Evolutionary conservation across 2,113 vertebrate species (phyloP).

Genomic region (Panthera uncia): DNA sequence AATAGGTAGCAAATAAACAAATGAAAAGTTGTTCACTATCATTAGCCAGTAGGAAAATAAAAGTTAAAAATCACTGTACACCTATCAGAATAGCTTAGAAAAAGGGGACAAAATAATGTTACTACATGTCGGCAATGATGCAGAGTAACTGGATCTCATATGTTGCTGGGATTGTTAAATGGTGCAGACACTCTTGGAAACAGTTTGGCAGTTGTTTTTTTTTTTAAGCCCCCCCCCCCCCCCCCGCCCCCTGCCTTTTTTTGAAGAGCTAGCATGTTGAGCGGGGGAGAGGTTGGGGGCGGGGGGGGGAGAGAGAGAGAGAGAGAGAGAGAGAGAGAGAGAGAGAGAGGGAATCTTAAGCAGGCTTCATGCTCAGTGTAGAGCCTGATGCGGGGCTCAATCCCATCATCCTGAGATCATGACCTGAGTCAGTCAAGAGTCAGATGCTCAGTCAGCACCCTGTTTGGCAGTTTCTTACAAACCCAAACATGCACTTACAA

Average conservation of each 20-base stretch:
- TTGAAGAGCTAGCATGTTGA: no score
- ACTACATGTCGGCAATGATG: neutral
- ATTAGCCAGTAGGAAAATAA: neutral
- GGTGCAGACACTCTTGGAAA: neutral
- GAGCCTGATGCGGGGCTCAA: no score
- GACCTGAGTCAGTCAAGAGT: no score
- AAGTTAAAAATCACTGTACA: neutral
- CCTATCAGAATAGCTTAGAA: neutral
- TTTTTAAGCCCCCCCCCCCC: no score
- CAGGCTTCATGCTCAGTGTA: no score
- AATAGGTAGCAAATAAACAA: neutral
- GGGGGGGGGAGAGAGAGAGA: no score
- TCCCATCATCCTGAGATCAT: no score
- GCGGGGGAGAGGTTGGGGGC: no score
- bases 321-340: no score
- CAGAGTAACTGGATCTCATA: neutral
- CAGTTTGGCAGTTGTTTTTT: neutral
- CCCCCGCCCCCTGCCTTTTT: no score
- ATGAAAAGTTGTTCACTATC: neutral
- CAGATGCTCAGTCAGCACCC: no score
- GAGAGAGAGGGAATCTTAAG: no score
- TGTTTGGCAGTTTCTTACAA: slow-evolving; percentile 7
- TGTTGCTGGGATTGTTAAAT: neutral
- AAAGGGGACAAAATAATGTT: neutral
- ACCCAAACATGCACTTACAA: neutral